Conservation (phyloP, 2,888 invertebrate genomes). For the Glaucopsyche alexis region DNA sequence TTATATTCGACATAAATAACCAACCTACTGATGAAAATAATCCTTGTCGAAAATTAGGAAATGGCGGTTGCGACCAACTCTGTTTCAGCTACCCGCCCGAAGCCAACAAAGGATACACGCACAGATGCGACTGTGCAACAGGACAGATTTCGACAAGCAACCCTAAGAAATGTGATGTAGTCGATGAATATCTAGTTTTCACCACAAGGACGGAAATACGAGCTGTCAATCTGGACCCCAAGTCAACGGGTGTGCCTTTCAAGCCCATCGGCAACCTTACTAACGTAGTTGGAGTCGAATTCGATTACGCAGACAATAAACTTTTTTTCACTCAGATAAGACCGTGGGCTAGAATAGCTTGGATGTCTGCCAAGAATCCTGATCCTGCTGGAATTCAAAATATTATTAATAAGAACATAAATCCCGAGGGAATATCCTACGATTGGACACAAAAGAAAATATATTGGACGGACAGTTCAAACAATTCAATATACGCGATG, state of each 20-base stretch:
- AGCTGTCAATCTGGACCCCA: conserved; percentile 92
- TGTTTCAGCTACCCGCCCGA: conserved; percentile 95
- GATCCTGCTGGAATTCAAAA: conserved; percentile 81
- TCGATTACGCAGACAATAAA: conserved; percentile 92
- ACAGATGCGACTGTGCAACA: conserved; percentile 94
- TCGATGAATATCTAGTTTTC: conserved; percentile 95
- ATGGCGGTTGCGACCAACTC: conserved; percentile 94
- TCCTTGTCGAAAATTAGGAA: conserved; percentile 87
- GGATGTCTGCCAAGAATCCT: conserved; percentile 87
- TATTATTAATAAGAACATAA: conserved; percentile 88
- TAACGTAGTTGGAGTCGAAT: conserved; percentile 97
- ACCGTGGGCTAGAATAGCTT: conserved; percentile 93
- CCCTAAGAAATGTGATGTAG: conserved; percentile 87
- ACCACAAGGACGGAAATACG: conserved; percentile 96
- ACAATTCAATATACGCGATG: conserved; percentile 97
- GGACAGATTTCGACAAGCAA: conserved; percentile 85
- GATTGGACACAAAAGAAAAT: conserved; percentile 99
- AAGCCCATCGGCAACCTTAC: conserved; percentile 91
- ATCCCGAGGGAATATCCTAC: conserved; percentile 96
- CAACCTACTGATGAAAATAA: conserved; percentile 92
- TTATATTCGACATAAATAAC: conserved; percentile 92
- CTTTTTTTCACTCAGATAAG: conserved; percentile 96
- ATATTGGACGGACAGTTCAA: conserved; percentile 98
- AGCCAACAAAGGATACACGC: conserved; percentile 73
- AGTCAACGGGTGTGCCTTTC: conserved; percentile 90